phyloP scores from a whole-genome alignment of 2,797 vertebrate genomes.

The Chelonia mydas region DNA sequence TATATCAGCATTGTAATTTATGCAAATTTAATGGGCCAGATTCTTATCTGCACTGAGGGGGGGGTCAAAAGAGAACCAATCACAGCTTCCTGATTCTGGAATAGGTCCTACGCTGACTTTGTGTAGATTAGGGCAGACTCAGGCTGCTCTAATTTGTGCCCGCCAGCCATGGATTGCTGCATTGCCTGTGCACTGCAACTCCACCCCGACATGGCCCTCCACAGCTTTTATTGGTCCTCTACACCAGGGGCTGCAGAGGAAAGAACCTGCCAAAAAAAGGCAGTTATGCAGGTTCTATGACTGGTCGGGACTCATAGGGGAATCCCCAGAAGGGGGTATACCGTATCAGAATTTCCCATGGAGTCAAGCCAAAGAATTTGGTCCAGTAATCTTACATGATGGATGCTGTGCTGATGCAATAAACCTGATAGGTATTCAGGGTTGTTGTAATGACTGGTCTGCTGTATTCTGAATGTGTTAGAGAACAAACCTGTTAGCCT shows the following conservation, averaged over 20 bases:
- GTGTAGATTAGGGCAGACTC: no score
- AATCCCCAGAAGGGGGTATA: background rate
- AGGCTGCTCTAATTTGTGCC: no score
- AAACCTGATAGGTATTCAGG: background rate
- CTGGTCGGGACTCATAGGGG: background rate
- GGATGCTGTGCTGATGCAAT: background rate
- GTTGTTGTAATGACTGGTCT: background rate
- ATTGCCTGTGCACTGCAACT: no score
- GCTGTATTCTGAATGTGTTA: background rate
- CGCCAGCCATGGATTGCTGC: no score
- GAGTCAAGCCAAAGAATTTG: background rate
- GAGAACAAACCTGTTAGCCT: background rate
- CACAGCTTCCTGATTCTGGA: background rate
- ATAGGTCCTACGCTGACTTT: background rate
- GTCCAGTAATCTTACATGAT: background rate
- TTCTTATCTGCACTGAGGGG: background rate
- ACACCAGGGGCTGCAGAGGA: background rate
- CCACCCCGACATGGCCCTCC: no score
- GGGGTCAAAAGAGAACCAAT: background rate
- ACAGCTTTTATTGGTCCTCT: background rate
- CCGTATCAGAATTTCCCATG: background rate
- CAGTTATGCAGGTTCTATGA: background rate
- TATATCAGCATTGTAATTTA: background rate
- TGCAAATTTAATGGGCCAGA: background rate
- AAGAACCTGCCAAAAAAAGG: background rate